Evolutionary conservation across 2,113 vertebrate genomes (phyloP), one percentile per base, ranked within the genome.

Genomic region (Oreocharis arfaki): DNA sequence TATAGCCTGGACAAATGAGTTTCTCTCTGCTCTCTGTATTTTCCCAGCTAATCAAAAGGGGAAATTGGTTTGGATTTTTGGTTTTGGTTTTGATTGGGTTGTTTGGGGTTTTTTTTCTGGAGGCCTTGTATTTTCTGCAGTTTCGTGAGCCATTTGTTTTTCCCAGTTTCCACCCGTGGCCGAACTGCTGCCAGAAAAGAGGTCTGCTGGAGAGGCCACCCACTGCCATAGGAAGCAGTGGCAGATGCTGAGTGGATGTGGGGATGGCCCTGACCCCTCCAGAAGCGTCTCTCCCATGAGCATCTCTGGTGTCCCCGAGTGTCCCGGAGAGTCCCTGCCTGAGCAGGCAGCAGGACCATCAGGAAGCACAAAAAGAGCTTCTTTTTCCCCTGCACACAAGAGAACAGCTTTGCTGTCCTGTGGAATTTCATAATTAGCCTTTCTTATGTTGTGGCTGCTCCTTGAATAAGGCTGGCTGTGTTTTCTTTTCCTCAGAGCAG

Each of bases 371-470:
- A 67, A 77, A 93, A 70, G 76, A 76, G 46, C 13, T 75, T 35
- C 26, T 42, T 60, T 63, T 59, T 14, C 1, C n/a, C 56, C 59
- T 57, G 81, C 3, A 5, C 55, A 52, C 44, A 60, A 75, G 49
- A 94, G 84, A 89, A 42, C 65, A 70, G 78, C 52, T 57, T 30
- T 70, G 60, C 68, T 77, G 71, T 35, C 84, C 84, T 55, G 87
- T 82, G 87, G 93, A 93, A 94, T 89, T 84, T 82, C 30, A 87
- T 78, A 93, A 93, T 95, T 93, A 81, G 74, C 90, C 55, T 91
- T 92, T 83, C 42, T 84, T 59, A 41, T 4, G 19, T 59, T 67
- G 84, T 82, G 90, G 56, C 81, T 95, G 81, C 26, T 78, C 69
- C 77, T 61, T 17, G 60, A 87, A 93, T 87, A 93, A 92, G 80